Evolutionary conservation across 2,888 invertebrate species (phyloP), one percentile per base, ranked within the genome.

Genomic region (Dasysyrphus tricinctus): DNA sequence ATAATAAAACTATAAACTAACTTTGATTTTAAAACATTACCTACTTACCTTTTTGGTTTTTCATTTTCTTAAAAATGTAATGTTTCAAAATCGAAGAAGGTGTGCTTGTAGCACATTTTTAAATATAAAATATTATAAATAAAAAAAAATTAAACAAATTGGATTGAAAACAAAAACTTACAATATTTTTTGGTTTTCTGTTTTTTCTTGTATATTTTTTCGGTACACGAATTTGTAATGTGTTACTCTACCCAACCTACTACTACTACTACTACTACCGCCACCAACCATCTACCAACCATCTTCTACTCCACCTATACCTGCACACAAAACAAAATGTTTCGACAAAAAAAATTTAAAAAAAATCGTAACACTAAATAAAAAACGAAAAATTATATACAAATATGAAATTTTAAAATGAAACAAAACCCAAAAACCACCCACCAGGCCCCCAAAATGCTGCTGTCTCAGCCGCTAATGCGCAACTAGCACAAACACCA

Each of bases 361-460:
- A 76, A 72, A 88, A 88, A 88, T 75, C 74, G 77, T 88, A 63
- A 79, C 79, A 79, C 75, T n/a, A 16, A 67, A 54, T 29, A 19
- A 85, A 83, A 82, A 88, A 73, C n/a, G n/a, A 87, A 86, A 83
- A 82, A 79, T n/a, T n/a, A 80, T 32, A 72, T 63, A 59, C 49
- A 75, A 63, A 79, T 24, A 51, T 67, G 24, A 61, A 61, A 65
- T 78, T 67, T 49, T 63, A 84, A 88, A 67, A 72, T 63, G 32
- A 67, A 76, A 81, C 42, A 79, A 54, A 88, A 69, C 57, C 79
- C 76, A 74, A 59, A 59, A 69, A 82, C 73, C 76, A 85, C 57
- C 59, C 88, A 88, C 89, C 90, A 93, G 93, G 93, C 90, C 89
- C 91, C 81, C 92, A 92, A 90, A 91, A 90, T 90, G 90, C 90